phyloP scores from a whole-genome alignment of 30 jellyfish, hydroid and myxozoan species.

The Pseudorhiza aurosa region DNA sequence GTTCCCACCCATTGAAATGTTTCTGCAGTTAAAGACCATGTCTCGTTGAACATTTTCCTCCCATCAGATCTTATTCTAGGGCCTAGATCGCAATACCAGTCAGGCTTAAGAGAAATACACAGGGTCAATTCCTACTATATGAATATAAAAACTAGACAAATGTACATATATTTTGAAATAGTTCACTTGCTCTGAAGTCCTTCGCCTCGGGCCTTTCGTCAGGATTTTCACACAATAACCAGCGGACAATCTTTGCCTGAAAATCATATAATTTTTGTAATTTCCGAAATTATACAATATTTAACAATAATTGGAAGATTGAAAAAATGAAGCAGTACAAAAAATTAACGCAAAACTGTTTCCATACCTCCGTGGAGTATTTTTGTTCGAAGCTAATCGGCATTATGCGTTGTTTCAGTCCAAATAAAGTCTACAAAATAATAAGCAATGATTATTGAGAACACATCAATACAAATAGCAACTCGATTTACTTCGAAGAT shows the following conservation, averaged over 20 bases:
- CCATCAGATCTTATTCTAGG: too few relatives aligned
- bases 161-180: slow-evolving; percentile 15
- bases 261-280: too few relatives aligned
- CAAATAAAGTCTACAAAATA: slow-evolving; percentile 38
- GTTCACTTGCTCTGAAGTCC: slow-evolving; percentile 56
- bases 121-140: background rate
- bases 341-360: too few relatives aligned
- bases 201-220: slow-evolving; percentile 83
- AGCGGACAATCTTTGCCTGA: slow-evolving; percentile 69
- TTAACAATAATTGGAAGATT: background rate
- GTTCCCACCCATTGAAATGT: too few relatives aligned
- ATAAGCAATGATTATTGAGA: too few relatives aligned
- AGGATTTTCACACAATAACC: slow-evolving; percentile 74
- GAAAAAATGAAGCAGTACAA: background rate
- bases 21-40: too few relatives aligned
- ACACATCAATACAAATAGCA: too few relatives aligned
- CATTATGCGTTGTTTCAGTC: slow-evolving; percentile 32
- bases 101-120: background rate
- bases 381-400: slow-evolving; percentile 57
- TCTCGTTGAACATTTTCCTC: too few relatives aligned
- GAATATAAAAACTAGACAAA: background rate
- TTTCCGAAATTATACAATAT: too few relatives aligned
- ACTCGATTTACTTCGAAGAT: too few relatives aligned
- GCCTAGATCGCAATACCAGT: too few relatives aligned
- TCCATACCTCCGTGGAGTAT: slow-evolving; percentile 55